Conservation (phyloP, 2,797 vertebrate species). For the Eupleurogrammus muticus region DNA sequence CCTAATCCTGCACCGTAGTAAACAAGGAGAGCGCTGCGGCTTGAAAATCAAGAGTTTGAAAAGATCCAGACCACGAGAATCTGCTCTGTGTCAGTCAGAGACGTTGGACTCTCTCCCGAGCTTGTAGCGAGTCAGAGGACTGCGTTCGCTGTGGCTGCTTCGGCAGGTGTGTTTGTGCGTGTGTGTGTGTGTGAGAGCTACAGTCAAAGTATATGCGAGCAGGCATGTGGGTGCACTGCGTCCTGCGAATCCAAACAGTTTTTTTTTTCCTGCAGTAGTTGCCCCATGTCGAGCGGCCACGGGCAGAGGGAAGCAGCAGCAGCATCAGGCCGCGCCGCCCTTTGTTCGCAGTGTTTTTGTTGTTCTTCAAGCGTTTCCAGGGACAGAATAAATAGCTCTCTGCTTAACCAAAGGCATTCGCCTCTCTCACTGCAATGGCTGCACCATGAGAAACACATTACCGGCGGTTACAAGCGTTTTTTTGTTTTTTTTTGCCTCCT, state of each 20-base stretch:
- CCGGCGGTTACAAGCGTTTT: constrained; percentile 63
- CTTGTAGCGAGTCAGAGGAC: constrained; percentile 41
- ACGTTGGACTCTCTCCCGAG: constrained; percentile 44
- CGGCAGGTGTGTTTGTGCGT: constrained; percentile 24
- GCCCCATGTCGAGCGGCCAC: constrained; percentile 46
- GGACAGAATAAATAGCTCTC: constrained; percentile 78
- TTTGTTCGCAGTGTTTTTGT: constrained; percentile 73
- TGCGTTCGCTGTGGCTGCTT: constrained; percentile 59
- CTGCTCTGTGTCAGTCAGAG: constrained; percentile 46
- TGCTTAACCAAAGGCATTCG: constrained; percentile 77
- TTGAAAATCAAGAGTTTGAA: constrained; percentile 45
- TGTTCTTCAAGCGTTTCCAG: constrained; percentile 69
- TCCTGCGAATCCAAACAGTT: constrained; percentile 65
- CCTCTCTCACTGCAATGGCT: constrained; percentile 63
- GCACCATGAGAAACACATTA: constrained; percentile 79
- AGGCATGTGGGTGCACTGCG: constrained; percentile 36
- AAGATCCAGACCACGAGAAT: constrained; percentile 59
- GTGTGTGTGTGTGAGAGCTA: constrained; percentile 19
- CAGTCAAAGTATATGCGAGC: constrained; percentile 48
- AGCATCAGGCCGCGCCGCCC: constrained; percentile 61
- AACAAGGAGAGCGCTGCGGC: constrained; percentile 34
- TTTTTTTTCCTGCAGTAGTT: constrained; percentile 58
- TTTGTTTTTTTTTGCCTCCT: constrained; percentile 42
- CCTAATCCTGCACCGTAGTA: constrained; percentile 43
- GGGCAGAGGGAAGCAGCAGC: constrained; percentile 54